phyloP scores from a whole-genome alignment of 64 coral and sea anemone genomes.

The Montipora foliosa region DNA sequence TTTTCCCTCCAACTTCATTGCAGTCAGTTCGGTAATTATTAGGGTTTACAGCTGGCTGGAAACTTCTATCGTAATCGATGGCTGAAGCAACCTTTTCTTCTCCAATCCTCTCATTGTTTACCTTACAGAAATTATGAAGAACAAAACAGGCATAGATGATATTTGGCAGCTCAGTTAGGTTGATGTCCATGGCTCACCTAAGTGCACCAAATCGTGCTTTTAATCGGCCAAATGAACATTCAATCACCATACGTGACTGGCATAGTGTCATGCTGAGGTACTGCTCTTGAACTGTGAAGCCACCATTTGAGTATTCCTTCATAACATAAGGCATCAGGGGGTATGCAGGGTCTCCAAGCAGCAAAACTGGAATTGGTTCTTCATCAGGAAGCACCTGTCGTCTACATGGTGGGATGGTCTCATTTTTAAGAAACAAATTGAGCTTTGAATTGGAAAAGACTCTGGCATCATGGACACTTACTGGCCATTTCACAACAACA shows the following conservation, averaged over 20 bases:
- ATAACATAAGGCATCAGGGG: slow-evolving; percentile 43
- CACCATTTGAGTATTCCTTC: slow-evolving; percentile 22
- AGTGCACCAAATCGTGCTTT: slow-evolving; percentile 51
- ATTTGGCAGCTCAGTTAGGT: slow-evolving; percentile 20
- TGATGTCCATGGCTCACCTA: slow-evolving; percentile 37
- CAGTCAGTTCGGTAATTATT: too few relatives aligned
- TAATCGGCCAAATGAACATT: slow-evolving; percentile 31
- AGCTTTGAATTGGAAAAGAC: too few relatives aligned
- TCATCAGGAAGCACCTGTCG: background rate
- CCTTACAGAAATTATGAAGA: slow-evolving; percentile 65
- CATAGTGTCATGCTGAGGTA: slow-evolving; percentile 13
- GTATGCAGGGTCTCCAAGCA: slow-evolving; percentile 37
- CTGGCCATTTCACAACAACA: too few relatives aligned
- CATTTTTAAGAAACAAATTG: too few relatives aligned
- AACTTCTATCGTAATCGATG: too few relatives aligned
- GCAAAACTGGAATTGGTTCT: background rate
- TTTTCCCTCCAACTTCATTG: background rate
- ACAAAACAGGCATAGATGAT: slow-evolving; percentile 78
- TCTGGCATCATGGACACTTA: too few relatives aligned
- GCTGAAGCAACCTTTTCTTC: background rate
- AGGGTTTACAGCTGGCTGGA: too few relatives aligned
- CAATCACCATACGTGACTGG: background rate
- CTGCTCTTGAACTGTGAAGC: background rate
- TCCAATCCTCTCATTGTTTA: background rate
- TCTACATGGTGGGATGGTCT: too few relatives aligned